Evolutionary conservation across 2,113 vertebrate genomes (phyloP), one percentile per base, ranked within the genome.

Genomic region (Sorex fumeus): DNA sequence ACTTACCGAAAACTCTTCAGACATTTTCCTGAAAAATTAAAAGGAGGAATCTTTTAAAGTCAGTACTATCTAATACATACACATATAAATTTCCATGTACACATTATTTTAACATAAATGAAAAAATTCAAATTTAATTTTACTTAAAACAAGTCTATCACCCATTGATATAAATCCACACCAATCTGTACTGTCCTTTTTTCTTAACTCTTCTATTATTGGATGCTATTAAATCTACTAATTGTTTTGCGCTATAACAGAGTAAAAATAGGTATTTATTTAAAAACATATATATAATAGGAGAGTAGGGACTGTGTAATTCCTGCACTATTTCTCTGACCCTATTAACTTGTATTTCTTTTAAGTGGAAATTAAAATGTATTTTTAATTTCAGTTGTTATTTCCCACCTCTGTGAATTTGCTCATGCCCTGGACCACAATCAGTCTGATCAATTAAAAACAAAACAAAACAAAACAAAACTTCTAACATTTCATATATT

Each of bases 1-100:
- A 97, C 96, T 97, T 97, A 97, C 96, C 91, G 96, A 97, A 95
- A 97, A 97, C 82, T 97, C 96, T 90, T 97, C 96, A 94, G 96
- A 97, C 96, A 97, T 97, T 95, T 96, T 97, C 94, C 96, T 97
- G 92, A 95, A 95, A 90, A 88, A 18, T 88, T 69, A 82, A 84
- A 84, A 87, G 36, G 85, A 50, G 36, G 60, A 88, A 84, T 91
- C 86, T 53, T 92, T 95, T 67, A 96, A 90, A 96, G 79, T 72
- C 34, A 96, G 62, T 57, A 34, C 76, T 94, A 50, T 85, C 57
- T 80, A 86, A 90, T 76, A 87, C 70, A 60, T 40, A 81, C 57
- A 60, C 6, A 60, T 19, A 60, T 19, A 66, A 66, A 9, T 71
- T 71, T 81, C 30, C 71, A 47, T 21, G 57, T 12, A 71, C 40